phyloP scores from a whole-genome alignment of 2,797 vertebrate genomes.

The Champsocephalus esox region DNA sequence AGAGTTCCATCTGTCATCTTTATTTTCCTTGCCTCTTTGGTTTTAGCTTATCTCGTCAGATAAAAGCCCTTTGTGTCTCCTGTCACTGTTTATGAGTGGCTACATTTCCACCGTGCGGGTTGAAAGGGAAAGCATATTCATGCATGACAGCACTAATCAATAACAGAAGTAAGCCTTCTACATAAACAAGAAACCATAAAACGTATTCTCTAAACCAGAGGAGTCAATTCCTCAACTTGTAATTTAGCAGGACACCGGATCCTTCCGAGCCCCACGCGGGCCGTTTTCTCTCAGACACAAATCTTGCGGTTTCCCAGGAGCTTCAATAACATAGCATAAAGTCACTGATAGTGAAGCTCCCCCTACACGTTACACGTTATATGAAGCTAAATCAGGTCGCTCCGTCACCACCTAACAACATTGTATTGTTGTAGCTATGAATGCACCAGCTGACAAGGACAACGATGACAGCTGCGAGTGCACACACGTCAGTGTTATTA shows the following conservation, averaged over 20 bases:
- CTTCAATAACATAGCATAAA: neutral
- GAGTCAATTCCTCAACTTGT: neutral
- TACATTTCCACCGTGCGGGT: constrained; percentile 5
- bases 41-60: constrained; percentile 7
- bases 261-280: neutral
- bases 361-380: neutral
- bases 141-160: constrained; percentile 36
- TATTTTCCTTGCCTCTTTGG: constrained; percentile 1
- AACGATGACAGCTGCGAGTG: constrained; percentile 55
- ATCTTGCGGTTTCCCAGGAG: neutral
- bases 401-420: constrained; percentile 26
- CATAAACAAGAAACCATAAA: constrained; percentile 13
- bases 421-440: constrained; percentile 26
- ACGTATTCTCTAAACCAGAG: neutral
- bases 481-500: constrained; percentile 63
- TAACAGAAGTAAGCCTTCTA: constrained; percentile 15
- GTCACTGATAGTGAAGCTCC: neutral
- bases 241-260: neutral
- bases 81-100: neutral
- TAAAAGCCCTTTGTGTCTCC: constrained; percentile 2
- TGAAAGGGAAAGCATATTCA: constrained; percentile 30
- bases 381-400: constrained; percentile 26
- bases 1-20: constrained; percentile 8
- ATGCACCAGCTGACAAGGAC: constrained; percentile 58
- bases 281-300: neutral